Evolutionary conservation across 2,888 invertebrate genomes (phyloP), one percentile per base, ranked within the genome.

Genomic region (Palloptera scutellata): DNA sequence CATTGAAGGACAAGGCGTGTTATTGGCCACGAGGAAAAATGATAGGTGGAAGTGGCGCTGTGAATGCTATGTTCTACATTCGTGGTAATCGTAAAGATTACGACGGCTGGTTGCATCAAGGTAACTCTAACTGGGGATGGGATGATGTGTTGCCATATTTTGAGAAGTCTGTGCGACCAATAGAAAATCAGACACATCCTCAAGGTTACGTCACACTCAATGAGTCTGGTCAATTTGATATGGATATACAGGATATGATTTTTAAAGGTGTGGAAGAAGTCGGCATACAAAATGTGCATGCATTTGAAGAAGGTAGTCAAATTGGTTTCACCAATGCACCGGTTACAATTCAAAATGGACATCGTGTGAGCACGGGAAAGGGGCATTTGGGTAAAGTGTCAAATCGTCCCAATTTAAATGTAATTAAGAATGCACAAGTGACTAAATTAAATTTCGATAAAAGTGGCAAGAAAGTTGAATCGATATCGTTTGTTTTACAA

Each of bases 141-240:
- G 88, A 92, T 51, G 91, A 92, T 72, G 88, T 93, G 0, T 82
- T 93, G 48, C 90, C 90, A 0, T 94, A 93, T 80, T 94, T 94
- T 80, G 90, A 90, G 79, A 94, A 94, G 81, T 93, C 93, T 0
- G 86, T 70, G 40, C 58, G 30, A 3, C 69, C 70, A n/a, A 68
- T 55, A 11, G 73, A 70, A 40, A 70, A 73, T 48, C 20, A 48
- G 10, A 73, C 71, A 4, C 61, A 73, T 13, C 67, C 70, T 12
- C 55, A 60, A 53, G 76, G 76, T 1, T 86, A 85, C 20, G 72
- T 88, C 41, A 81, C 82, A 11, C 77, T 89, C 0, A 84, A 86
- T 72, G 43, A 74, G 61, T 83, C 80, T 70, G 82, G 83, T 41
- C 78, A 1, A 0, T 62, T 61, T 6, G 70, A 72, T 54, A 54